phyloP scores from a whole-genome alignment of 2,888 invertebrate genomes.

The Mylabris sibirica region DNA sequence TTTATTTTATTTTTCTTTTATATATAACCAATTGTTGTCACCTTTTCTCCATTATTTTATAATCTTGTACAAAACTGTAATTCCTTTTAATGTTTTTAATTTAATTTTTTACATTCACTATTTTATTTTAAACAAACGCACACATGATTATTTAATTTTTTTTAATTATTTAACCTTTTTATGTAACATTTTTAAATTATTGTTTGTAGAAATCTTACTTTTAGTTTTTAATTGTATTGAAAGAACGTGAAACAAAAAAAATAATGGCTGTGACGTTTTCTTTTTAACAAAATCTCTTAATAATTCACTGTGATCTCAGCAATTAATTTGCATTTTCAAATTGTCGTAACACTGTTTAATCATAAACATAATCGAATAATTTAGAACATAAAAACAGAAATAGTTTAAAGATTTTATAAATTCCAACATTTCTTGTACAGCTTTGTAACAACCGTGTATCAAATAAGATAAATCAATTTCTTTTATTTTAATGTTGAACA shows the following conservation, averaged over 20 bases:
- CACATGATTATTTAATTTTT: background rate
- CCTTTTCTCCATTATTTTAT: background rate
- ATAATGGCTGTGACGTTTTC: background rate
- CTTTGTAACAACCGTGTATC: conserved; percentile 4
- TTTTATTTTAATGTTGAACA: background rate
- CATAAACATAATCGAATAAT: background rate
- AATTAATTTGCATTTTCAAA: background rate
- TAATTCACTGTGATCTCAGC: conserved; percentile 9
- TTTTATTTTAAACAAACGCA: background rate
- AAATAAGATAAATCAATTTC: conserved; percentile 10
- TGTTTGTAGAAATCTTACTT: conserved; percentile 14
- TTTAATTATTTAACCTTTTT: background rate
- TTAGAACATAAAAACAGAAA: background rate
- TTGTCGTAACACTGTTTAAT: background rate
- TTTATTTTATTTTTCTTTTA: conserved; percentile 42
- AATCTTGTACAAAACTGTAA: conserved; percentile 7
- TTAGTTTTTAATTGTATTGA: conserved; percentile 14
- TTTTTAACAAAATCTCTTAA: background rate
- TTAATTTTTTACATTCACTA: background rate
- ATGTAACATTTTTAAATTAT: conserved; percentile 10
- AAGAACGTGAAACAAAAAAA: background rate
- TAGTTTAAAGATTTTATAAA: conserved; percentile 1
- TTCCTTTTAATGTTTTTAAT: background rate
- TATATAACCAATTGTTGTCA: conserved; percentile 12
- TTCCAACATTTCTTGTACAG: background rate